Conservation (phyloP, 2,888 invertebrate species). For the Pandemis cinnamomeana region DNA sequence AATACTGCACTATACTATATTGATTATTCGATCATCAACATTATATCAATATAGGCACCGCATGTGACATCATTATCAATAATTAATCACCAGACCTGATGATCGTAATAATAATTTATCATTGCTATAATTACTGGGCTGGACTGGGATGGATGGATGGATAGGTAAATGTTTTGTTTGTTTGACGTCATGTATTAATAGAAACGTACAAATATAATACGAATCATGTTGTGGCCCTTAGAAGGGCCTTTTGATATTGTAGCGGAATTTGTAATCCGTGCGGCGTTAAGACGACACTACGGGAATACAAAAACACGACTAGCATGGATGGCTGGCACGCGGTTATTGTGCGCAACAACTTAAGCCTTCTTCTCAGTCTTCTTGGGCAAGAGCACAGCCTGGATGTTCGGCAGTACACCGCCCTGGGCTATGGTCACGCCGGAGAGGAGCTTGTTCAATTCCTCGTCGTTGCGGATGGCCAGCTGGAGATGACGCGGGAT, state of each 20-base stretch:
- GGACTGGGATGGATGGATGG: too few relatives aligned
- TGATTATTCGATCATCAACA: too few relatives aligned
- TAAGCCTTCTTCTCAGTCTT: slow-evolving; percentile 75
- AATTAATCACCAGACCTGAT: too few relatives aligned
- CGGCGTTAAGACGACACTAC: slow-evolving; percentile 53
- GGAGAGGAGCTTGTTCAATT: slow-evolving; percentile 88
- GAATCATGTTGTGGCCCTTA: slow-evolving; percentile 39
- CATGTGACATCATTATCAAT: too few relatives aligned
- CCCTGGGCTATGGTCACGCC: slow-evolving; percentile 89
- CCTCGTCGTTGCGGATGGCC: slow-evolving; percentile 91
- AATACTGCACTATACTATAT: too few relatives aligned
- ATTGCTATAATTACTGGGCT: too few relatives aligned
- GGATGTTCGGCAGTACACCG: slow-evolving; percentile 93
- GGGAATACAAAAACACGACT: not conserved
- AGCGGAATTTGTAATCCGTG: not conserved
- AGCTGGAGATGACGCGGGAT: slow-evolving; percentile 90
- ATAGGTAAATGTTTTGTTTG: too few relatives aligned
- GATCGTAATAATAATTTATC: too few relatives aligned
- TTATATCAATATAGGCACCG: too few relatives aligned
- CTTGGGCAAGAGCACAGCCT: slow-evolving; percentile 89
- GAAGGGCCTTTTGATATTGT: slow-evolving; percentile 33
- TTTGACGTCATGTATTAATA: slow-evolving; percentile 5
- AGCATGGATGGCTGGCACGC: not conserved
- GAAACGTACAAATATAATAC: not conserved
- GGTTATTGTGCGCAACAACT: slow-evolving; percentile 9